These are phyloP conservation scores for Diprion similis DNA, from an alignment of 1,140 invertebrate species.

Conservation along the genomic window DNA sequence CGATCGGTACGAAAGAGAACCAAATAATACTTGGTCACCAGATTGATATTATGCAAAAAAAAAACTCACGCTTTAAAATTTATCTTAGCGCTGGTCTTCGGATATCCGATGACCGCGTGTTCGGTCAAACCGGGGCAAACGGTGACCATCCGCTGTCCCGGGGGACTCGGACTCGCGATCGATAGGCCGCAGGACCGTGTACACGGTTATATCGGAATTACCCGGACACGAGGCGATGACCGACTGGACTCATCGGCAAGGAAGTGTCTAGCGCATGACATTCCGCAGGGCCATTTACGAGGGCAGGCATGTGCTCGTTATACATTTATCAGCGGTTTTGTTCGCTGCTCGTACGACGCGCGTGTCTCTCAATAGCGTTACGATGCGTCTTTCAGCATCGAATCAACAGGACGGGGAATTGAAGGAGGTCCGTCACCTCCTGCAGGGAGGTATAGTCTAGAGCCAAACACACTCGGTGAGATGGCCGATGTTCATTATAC, in stretches of 20 bases:
- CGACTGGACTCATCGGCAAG: slow-evolving; percentile 34
- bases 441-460: too few relatives aligned
- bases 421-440: not conserved
- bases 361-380: not conserved
- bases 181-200: slow-evolving; percentile 38
- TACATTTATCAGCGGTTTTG: slow-evolving; percentile 47
- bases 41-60: not conserved
- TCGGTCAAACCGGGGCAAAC: too few relatives aligned
- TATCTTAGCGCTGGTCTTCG: too few relatives aligned
- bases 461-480: too few relatives aligned
- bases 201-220: slow-evolving; percentile 40
- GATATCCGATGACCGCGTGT: too few relatives aligned
- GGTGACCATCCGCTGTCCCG: not conserved
- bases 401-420: not conserved
- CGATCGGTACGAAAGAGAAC: too few relatives aligned
- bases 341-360: slow-evolving; percentile 40
- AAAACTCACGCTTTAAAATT: not conserved
- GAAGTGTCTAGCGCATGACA: slow-evolving; percentile 33
- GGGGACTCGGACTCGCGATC: not conserved
- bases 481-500: too few relatives aligned
- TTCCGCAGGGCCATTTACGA: slow-evolving; percentile 34
- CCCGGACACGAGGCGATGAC: slow-evolving; percentile 24
- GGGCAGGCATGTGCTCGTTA: not conserved
- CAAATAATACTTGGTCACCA: not conserved
- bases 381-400: slow-evolving; percentile 1